Percentiles rank a stretch among this genome's conserved stretches.
Conservation (phyloP, 1,140 invertebrate species). For the Trichonephila inaurata region DNA sequence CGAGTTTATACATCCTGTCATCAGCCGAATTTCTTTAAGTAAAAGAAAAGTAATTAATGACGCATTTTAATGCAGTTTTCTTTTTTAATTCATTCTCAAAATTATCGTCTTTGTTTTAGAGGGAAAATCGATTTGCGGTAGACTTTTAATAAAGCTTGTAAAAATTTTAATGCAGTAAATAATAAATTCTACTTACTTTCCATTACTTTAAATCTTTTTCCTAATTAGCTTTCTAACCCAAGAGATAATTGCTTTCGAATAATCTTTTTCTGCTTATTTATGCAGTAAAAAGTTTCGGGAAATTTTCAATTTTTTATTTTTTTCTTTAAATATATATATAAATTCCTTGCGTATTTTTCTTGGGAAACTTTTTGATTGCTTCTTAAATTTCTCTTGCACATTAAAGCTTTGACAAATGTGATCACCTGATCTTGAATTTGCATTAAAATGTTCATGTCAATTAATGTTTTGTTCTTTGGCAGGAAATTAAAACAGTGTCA, state of each 20-base stretch:
- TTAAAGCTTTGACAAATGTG: no score
- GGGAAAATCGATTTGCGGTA: neutral
- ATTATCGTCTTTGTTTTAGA: neutral
- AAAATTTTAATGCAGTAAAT: slow-evolving; percentile 20
- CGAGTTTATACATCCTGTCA: neutral
- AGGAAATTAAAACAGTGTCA: no score
- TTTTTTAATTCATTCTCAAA: neutral
- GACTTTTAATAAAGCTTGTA: slow-evolving; percentile 20
- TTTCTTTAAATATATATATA: neutral
- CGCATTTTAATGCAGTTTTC: neutral
- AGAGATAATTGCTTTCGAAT: neutral
- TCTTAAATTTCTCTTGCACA: no score
- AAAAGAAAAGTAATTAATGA: slow-evolving; percentile 12
- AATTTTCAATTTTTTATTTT: neutral
- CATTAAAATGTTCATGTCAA: no score
- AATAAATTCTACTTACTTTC: neutral
- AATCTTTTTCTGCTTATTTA: neutral
- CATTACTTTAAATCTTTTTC: neutral
- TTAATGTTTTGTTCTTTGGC: no score
- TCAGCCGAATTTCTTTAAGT: neutral
- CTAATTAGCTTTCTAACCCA: slow-evolving; percentile 2
- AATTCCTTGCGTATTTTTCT: no score
- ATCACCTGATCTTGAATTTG: no score
- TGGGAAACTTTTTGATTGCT: no score
- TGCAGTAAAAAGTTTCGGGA: neutral